Evolutionary conservation across 2,888 invertebrate genomes (phyloP).

Genomic region (Meloe dianella): DNA sequence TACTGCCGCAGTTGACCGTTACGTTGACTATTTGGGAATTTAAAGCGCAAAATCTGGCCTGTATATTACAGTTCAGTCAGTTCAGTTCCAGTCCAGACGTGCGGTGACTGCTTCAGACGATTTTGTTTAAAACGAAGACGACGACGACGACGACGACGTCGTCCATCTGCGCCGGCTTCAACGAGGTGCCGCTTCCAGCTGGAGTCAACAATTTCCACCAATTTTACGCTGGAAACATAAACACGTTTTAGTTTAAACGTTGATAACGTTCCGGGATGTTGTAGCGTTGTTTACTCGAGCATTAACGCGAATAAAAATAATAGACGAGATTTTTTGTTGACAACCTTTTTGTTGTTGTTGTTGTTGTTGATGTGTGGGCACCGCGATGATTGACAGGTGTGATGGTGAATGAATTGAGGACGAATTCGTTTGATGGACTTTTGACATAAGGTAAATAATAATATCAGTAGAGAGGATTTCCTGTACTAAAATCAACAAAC

Average conservation of each 20-base stretch:
- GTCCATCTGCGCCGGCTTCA: conserved; percentile 34
- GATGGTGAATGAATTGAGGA: not conserved
- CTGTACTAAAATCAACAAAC: conserved; percentile 11
- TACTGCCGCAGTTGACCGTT: conserved; percentile 2
- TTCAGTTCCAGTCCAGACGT: conserved; percentile 19
- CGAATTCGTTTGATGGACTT: conserved; percentile 2
- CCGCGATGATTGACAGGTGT: not conserved
- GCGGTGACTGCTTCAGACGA: not conserved
- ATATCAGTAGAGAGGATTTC: conserved; percentile 8
- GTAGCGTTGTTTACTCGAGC: not conserved
- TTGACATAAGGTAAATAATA: conserved; percentile 8
- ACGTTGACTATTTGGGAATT: not conserved
- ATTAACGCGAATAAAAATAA: not conserved
- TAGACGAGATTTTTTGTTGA: not conserved
- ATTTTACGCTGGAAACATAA: not conserved
- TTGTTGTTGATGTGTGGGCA: no score
- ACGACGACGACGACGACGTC: not conserved
- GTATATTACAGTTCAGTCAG: conserved; percentile 15
- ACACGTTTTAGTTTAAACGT: conserved; percentile 38
- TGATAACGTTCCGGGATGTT: conserved; percentile 34
- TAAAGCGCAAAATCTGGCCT: conserved; percentile 34
- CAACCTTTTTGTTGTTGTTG: not conserved
- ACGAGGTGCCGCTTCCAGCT: conserved; percentile 38
- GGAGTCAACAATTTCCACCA: conserved; percentile 17
- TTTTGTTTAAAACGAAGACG: not conserved